Percentiles rank a stretch among this genome's conserved stretches.
Conservation (phyloP, 2,888 invertebrate genomes). For the Lapara coniferarum region DNA sequence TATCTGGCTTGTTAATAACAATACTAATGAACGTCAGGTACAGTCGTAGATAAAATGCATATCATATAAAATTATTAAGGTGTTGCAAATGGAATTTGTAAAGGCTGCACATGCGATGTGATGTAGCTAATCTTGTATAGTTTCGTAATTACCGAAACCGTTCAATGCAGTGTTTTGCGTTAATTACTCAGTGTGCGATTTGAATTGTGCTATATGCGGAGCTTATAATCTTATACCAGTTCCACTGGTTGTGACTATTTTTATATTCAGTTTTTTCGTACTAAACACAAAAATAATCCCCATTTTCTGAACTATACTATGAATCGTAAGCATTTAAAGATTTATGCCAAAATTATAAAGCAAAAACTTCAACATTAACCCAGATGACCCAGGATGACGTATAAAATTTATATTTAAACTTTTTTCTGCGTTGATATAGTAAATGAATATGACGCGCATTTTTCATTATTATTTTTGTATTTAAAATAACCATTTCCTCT, state of each 20-base stretch:
- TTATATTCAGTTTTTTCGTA: neutral
- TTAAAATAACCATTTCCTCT: too few species aligned
- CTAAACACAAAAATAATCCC: neutral
- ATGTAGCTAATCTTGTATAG: constrained; percentile 32
- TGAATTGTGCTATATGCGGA: constrained; percentile 41
- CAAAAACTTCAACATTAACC: neutral
- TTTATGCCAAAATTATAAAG: neutral
- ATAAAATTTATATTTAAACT: too few species aligned
- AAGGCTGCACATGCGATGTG: neutral
- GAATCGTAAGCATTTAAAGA: neutral
- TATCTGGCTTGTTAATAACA: constrained; percentile 69
- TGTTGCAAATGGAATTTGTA: constrained; percentile 25
- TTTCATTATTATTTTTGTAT: too few species aligned
- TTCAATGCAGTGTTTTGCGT: constrained; percentile 39
- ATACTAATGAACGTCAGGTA: constrained; percentile 52
- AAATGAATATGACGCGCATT: too few species aligned
- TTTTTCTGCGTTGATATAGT: too few species aligned
- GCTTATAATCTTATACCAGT: neutral
- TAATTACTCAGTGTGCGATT: constrained; percentile 51
- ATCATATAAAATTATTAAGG: constrained; percentile 29
- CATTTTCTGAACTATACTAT: neutral
- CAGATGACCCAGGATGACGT: too few species aligned
- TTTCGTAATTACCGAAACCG: constrained; percentile 39
- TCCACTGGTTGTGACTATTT: neutral
- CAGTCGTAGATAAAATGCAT: constrained; percentile 41